Evolutionary conservation across 2,797 vertebrate genomes (phyloP).

Genomic region (Eidolon dupreanum): DNA sequence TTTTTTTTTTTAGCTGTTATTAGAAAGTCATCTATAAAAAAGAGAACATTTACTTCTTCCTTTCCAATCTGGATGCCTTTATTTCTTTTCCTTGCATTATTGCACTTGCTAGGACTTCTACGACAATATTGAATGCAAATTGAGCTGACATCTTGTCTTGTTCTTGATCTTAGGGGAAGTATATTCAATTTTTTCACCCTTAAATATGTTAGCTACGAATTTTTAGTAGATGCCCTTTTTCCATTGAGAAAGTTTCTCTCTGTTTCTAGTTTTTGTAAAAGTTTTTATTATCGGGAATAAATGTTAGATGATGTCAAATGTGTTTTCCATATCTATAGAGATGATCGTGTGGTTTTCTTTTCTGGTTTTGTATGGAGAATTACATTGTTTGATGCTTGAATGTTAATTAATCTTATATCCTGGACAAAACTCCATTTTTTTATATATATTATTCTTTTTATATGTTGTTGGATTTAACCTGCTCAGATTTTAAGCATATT

Average conservation of each 20-base stretch:
- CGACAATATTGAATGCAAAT: neutral
- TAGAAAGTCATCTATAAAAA: neutral
- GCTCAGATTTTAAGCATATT: neutral
- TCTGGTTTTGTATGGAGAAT: neutral
- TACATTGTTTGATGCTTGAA: neutral
- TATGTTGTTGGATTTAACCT: neutral
- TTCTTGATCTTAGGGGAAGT: neutral
- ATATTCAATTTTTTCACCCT: neutral
- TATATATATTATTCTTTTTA: neutral
- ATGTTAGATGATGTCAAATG: neutral
- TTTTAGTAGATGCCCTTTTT: neutral
- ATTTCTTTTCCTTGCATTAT: neutral
- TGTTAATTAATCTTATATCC: neutral
- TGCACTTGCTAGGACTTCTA: neutral
- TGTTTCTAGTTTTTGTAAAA: neutral
- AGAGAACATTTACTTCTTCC: conserved; percentile 7
- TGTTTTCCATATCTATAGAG: neutral
- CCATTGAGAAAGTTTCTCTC: neutral
- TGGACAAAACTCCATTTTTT: neutral
- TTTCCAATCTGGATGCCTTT: neutral
- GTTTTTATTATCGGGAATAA: neutral
- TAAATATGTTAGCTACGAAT: neutral
- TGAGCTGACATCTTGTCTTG: neutral
- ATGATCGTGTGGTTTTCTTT: neutral
- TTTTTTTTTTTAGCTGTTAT: neutral